Evolutionary conservation across 2,113 vertebrate genomes (phyloP).

Genomic region (Asarcornis scutulata): DNA sequence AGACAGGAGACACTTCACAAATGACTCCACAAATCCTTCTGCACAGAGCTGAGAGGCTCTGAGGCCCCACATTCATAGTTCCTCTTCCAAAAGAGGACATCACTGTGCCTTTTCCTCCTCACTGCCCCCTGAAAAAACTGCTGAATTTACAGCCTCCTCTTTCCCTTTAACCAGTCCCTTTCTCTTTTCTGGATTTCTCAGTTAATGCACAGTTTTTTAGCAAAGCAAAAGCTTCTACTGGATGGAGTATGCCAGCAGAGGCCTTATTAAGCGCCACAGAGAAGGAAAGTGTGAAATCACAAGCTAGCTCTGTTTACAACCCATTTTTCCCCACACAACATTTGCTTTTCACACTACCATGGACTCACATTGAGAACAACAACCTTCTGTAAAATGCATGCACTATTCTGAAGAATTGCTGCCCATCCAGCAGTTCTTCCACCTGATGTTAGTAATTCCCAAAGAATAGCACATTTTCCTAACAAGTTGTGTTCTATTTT

Average conservation of each 20-base stretch:
- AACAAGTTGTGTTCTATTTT: neutral
- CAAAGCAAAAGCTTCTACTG: neutral
- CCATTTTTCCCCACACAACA: neutral
- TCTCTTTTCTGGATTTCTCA: neutral
- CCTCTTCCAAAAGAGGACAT: neutral
- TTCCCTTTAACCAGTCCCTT: neutral
- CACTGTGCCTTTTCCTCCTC: neutral
- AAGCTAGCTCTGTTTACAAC: neutral
- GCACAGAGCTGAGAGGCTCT: neutral
- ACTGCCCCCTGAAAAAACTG: rapidly evolving
- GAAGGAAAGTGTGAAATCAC: neutral
- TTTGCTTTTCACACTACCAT: neutral
- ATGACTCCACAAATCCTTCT: neutral
- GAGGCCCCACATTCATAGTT: neutral
- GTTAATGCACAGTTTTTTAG: neutral
- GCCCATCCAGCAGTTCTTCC: neutral
- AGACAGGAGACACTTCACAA: neutral
- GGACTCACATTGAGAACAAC: neutral
- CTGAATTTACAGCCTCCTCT: neutral
- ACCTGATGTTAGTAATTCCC: neutral
- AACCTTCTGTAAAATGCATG: rapidly evolving
- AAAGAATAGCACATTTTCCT: neutral
- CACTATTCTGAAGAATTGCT: neutral
- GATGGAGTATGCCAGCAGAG: neutral
- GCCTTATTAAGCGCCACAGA: neutral